phyloP scores from a whole-genome alignment of 1,140 invertebrate species.

The Bilobella aurantiaca region DNA sequence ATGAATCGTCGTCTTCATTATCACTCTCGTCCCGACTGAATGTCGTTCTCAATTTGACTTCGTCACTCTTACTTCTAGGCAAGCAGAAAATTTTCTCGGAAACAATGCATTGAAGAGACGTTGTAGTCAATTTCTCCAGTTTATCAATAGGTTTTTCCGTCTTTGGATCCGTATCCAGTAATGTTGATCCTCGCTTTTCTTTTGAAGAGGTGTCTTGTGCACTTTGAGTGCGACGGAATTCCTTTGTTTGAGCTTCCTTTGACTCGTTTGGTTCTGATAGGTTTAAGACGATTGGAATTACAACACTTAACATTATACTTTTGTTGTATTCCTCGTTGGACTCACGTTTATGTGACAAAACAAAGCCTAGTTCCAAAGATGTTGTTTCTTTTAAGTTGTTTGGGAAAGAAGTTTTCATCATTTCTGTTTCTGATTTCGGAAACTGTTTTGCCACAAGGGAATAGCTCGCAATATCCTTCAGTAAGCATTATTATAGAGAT shows the following conservation, averaged over 20 bases:
- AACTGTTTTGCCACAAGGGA: conserved; percentile 12
- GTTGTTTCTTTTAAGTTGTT: conserved; percentile 27
- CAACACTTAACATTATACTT: neutral
- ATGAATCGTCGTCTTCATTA: conserved; percentile 25
- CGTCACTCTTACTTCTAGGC: conserved; percentile 3
- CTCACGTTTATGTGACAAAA: conserved; percentile 19
- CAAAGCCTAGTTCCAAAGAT: conserved; percentile 21
- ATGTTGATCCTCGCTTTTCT: neutral
- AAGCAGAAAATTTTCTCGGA: neutral
- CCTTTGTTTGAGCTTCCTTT: conserved; percentile 20
- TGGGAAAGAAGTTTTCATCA: conserved; percentile 13
- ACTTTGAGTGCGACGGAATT: conserved; percentile 38
- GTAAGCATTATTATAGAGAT: too few relatives aligned
- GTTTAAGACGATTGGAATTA: neutral
- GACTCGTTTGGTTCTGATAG: neutral
- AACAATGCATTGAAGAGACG: neutral
- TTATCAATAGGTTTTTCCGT: neutral
- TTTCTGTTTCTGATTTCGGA: conserved; percentile 15
- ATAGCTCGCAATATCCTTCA: conserved; percentile 9
- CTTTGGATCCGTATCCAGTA: neutral
- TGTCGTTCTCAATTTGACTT: neutral
- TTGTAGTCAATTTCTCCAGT: neutral
- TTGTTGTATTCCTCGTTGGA: neutral
- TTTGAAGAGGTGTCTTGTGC: conserved; percentile 36
- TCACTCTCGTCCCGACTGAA: conserved; percentile 11